A percentile compares a stretch with the other conserved stretches of the same genome.
Conservation (phyloP, 2,797 vertebrate species). For the Cynopterus sphinx region DNA sequence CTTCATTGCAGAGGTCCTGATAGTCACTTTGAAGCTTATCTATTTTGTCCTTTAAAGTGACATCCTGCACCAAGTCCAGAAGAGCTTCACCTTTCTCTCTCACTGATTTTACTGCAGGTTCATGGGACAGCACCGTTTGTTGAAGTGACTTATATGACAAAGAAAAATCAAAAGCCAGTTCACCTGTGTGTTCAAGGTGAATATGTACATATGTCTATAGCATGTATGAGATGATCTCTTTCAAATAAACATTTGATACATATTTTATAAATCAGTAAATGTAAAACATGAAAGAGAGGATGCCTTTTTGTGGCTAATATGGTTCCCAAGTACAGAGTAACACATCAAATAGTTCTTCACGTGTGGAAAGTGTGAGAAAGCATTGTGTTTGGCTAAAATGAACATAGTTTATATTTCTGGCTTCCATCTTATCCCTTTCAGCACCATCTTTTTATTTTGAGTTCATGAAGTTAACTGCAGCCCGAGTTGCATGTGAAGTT, state of each 20-base stretch:
- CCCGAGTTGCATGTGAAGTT: not conserved
- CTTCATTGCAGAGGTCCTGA: conserved; percentile 88
- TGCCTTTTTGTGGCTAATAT: not conserved
- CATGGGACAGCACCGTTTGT: conserved; percentile 93
- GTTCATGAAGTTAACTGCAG: not conserved
- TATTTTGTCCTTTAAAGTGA: conserved; percentile 90
- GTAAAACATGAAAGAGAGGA: not conserved
- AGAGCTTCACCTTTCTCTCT: conserved; percentile 94
- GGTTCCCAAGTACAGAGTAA: not conserved
- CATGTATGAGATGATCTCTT: not conserved
- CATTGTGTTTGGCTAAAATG: not conserved
- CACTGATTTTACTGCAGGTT: conserved; percentile 92
- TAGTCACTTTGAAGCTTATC: conserved; percentile 91
- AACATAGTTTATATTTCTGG: not conserved
- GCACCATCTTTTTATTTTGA: not conserved
- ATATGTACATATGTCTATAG: accelerated
- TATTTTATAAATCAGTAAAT: not conserved
- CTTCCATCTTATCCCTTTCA: not conserved
- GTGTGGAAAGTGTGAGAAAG: not conserved
- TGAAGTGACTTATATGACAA: conserved; percentile 89
- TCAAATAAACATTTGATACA: not conserved
- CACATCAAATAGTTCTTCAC: not conserved
- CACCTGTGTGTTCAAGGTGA: not conserved
- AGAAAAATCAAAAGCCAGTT: not conserved
- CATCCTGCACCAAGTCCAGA: conserved; percentile 88